Percentiles rank a stretch among this genome's conserved stretches.
Evolutionary conservation across 2,888 invertebrate genomes (phyloP).

Genomic region (Quadriops clusia): DNA sequence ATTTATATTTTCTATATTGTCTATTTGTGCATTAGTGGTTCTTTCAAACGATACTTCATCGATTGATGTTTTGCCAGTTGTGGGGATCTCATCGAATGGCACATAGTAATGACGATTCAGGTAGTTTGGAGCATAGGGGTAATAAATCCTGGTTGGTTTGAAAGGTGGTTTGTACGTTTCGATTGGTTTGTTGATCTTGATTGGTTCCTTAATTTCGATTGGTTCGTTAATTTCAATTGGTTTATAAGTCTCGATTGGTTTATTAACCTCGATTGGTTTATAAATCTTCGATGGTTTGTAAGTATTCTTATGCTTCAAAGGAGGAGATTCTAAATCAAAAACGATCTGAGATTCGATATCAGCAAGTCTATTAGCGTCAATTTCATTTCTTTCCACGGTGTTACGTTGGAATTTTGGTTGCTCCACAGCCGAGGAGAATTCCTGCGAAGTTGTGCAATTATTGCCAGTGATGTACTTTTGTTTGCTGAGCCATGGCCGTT

Average conservation of each 20-base stretch:
- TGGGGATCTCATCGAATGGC: neutral
- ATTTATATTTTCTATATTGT: neutral
- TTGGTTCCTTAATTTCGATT: neutral
- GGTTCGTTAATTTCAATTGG: neutral
- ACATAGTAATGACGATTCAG: constrained; percentile 1
- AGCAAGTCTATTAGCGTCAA: constrained; percentile 19
- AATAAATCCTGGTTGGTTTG: too few relatives aligned
- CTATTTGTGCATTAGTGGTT: neutral
- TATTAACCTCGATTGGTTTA: neutral
- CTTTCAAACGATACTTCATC: neutral
- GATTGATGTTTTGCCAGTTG: neutral
- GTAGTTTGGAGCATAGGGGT: neutral
- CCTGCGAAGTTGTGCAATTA: constrained; percentile 51
- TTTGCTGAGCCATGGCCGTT: constrained; percentile 54
- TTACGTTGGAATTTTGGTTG: constrained; percentile 11
- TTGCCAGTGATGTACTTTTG: constrained; percentile 49
- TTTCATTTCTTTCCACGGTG: constrained; percentile 13
- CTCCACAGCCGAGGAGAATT: constrained; percentile 30
- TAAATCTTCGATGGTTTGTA: neutral
- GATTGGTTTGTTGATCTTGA: too few relatives aligned
- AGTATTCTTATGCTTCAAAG: neutral
- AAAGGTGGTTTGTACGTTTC: too few relatives aligned
- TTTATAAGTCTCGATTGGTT: neutral
- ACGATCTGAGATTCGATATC: constrained; percentile 33
- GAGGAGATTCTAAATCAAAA: constrained; percentile 5